Evolutionary conservation across 2,797 vertebrate genomes (phyloP), one percentile per base, ranked within the genome.

Genomic region (Gadopsis bispinosus): DNA sequence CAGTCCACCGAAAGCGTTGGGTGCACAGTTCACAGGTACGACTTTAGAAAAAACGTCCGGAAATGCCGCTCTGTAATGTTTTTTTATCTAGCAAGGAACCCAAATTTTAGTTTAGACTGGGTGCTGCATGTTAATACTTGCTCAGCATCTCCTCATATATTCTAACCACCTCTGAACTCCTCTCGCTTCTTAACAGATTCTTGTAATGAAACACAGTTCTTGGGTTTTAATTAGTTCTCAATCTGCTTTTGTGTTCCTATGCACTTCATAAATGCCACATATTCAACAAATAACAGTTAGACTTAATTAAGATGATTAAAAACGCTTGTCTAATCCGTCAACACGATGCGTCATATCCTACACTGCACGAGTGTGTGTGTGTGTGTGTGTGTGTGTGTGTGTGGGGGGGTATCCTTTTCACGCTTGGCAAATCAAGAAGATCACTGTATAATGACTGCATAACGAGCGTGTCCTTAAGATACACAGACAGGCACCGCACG

Each of bases 241-340:
- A 35, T 76, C 70, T 88, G 77, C 79, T 64, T 88, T 72, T 82
- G 75, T 85, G 73, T 91, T 86, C 76, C 47, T 1, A 17, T 87
- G 89, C 92, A 90, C 89, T 85, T 81, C 41, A 83, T 76, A 88
- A 90, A 93, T 89, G 86, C 84, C 86, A 90, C 74, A 88, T 84
- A 93, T 94, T 93, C 81, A 89, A 87, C 90, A 92, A 91, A 90
- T 89, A 91, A 88, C 85, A 92, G 91, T 92, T 88, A 90, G 79
- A 80, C 80, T 92, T 95, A 93, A 95, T 94, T 92, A 94, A 93
- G 87, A 93, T 91, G 84, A 94, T 92, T 92, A 91, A 89, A 92
- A 92, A 83, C 71, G 84, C 80, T 76, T 64, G 39, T 89, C 85
- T 93, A 91, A 94, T 94, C 91, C 80, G 45, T 77, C 84, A 81